These are phyloP conservation scores for Tetrapedia diversipes DNA, from an alignment of 2,888 invertebrate species.

Conservation along the genomic window DNA sequence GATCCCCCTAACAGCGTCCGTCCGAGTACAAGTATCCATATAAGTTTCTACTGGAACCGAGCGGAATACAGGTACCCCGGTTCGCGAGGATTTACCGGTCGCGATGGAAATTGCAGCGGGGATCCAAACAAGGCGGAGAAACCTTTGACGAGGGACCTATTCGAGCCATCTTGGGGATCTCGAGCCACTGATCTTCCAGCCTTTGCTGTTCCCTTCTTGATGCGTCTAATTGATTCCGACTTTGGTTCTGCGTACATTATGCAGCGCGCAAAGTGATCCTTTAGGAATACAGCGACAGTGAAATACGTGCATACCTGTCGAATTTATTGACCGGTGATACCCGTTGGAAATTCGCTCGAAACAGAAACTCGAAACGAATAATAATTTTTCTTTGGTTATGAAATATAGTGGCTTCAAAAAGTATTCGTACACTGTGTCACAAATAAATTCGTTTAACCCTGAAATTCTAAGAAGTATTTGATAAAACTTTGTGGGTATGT, in stretches of 20 bases:
- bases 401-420: too few species aligned
- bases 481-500: too few species aligned
- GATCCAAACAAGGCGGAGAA: constrained; percentile 54
- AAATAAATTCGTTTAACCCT: too few species aligned
- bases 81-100: constrained; percentile 51
- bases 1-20: constrained; percentile 25
- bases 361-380: too few species aligned
- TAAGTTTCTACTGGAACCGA: constrained; percentile 38
- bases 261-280: not conserved
- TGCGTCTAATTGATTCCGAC: constrained; percentile 24
- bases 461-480: too few species aligned
- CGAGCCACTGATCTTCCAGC: constrained; percentile 27
- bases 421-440: too few species aligned
- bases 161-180: constrained; percentile 41
- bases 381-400: too few species aligned
- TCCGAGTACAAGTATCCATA: constrained; percentile 44
- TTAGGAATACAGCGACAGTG: too few species aligned
- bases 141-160: constrained; percentile 47
- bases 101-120: constrained; percentile 33
- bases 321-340: not conserved
- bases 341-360: too few species aligned
- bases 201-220: constrained; percentile 28
- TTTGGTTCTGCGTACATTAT: not conserved
- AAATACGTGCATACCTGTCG: not conserved
- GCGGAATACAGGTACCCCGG: constrained; percentile 23